Percentiles rank a stretch among this genome's conserved stretches.
These are phyloP conservation scores for Choreutis nemorana DNA, from an alignment of 2,888 invertebrate species.

Conservation along the genomic window DNA sequence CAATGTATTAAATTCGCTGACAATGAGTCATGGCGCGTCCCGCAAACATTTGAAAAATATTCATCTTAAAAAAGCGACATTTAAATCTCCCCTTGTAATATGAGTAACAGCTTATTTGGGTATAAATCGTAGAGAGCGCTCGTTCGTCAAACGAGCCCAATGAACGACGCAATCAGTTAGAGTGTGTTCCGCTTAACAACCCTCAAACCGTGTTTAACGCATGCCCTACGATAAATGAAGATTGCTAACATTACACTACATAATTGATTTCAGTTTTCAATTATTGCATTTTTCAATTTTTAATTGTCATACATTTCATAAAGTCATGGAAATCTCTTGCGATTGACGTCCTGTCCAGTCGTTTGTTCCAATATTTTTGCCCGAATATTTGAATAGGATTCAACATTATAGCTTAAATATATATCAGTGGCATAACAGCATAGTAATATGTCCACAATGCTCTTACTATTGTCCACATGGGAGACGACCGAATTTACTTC, in stretches of 20 bases:
- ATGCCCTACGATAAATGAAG: conserved; percentile 13
- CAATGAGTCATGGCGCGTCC: conserved; percentile 39
- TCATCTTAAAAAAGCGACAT: conserved; percentile 50
- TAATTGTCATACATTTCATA: no score
- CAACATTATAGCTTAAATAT: no score
- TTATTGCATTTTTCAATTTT: no score
- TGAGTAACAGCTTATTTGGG: conserved; percentile 50
- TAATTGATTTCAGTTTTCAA: no score
- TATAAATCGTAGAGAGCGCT: conserved; percentile 32
- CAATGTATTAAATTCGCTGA: conserved; percentile 53
- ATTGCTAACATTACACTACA: conserved; percentile 17
- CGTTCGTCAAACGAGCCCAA: conserved; percentile 44
- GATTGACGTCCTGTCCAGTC: no score
- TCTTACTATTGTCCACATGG: no score
- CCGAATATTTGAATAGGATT: no score
- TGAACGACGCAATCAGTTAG: conserved; percentile 53
- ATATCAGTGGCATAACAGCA: no score
- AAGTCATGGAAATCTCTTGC: no score
- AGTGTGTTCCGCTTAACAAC: conserved; percentile 39
- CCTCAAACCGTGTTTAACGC: conserved; percentile 23
- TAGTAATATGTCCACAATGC: no score
- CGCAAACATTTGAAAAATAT: conserved; percentile 33
- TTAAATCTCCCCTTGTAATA: conserved; percentile 54
- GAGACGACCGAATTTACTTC: no score
- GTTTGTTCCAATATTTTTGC: no score